Evolutionary conservation across 2,888 invertebrate species (phyloP), one percentile per base, ranked within the genome.

Genomic region (Spodoptera picta): DNA sequence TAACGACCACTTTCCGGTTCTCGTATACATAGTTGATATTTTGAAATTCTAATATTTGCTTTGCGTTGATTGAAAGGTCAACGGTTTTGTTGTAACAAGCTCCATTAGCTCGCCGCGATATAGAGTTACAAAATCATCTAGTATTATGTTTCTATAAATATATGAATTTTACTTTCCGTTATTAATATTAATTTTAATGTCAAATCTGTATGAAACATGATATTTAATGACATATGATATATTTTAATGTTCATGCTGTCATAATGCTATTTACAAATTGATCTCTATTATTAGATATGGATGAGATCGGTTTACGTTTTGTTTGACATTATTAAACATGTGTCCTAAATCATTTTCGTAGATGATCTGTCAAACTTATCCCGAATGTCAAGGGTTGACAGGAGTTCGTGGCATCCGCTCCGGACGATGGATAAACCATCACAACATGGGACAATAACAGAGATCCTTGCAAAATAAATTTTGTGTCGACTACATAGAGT

Each of bases 311-410:
- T 72, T 48, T 59, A 75, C 74, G 66, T 65, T 45, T 77, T 74
- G 73, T 78, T 79, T 73, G 73, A 69, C 78, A 80, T 68, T 81
- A 80, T 81, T 83, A 83, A 83, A 86, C 89, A 87, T 80, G 79
- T 85, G 85, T 83, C 83, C 78, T 83, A 84, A 86, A 90, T 90
- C 84, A 89, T 91, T 88, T 88, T 89, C 85, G 82, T 86, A 87
- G 84, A 89, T 90, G 88, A 93, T 92, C 89, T 83, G 91, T 92
- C 91, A 91, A 90, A 92, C 84, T 90, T 90, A 93, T 92, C 90
- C 90, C 77, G 81, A 78, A 89, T 88, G 92, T 94, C 93, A 92
- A 90, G 92, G 90, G 90, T 92, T 94, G 93, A 94, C 92, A 90
- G 87, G 83, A 89, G 92, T 89, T 87, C 91, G 89, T 90, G 91